Evolutionary conservation across 2,113 vertebrate species (phyloP).

Genomic region (Albula glossodonta): DNA sequence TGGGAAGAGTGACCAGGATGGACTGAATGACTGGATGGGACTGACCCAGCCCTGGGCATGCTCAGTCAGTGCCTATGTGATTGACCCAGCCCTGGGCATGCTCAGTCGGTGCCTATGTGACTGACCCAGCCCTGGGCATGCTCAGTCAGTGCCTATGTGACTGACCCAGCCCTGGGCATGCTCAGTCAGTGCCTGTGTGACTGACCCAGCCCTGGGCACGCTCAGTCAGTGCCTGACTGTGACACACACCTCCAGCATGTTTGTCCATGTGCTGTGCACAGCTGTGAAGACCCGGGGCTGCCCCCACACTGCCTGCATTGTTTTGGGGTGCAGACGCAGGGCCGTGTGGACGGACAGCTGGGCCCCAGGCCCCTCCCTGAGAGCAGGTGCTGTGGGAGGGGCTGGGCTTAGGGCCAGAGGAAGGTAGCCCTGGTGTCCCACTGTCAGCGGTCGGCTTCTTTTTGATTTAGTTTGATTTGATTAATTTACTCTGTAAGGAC

Average conservation of each 20-base stretch:
- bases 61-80: too few species aligned
- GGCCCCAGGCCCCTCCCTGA: neutral
- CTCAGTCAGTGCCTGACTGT: neutral
- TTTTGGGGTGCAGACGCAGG: neutral
- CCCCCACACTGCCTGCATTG: neutral
- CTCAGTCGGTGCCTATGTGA: neutral
- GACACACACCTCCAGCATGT: neutral
- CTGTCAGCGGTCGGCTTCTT: neutral
- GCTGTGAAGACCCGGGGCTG: neutral
- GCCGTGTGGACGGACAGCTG: neutral
- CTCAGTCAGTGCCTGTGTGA: too few species aligned
- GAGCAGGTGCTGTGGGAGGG: neutral
- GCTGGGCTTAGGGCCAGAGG: neutral
- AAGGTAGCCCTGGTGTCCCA: neutral
- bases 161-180: too few species aligned
- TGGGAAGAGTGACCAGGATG: too few species aligned
- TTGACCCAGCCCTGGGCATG: neutral
- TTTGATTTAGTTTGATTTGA: neutral
- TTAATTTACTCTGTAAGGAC: too few species aligned
- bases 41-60: too few species aligned
- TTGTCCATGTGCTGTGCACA: neutral
- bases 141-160: neutral
- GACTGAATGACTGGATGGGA: too few species aligned
- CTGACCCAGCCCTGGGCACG: neutral
- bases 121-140: neutral